phyloP scores from a whole-genome alignment of 2,797 vertebrate genomes.

The Oreochromis mossambicus region DNA sequence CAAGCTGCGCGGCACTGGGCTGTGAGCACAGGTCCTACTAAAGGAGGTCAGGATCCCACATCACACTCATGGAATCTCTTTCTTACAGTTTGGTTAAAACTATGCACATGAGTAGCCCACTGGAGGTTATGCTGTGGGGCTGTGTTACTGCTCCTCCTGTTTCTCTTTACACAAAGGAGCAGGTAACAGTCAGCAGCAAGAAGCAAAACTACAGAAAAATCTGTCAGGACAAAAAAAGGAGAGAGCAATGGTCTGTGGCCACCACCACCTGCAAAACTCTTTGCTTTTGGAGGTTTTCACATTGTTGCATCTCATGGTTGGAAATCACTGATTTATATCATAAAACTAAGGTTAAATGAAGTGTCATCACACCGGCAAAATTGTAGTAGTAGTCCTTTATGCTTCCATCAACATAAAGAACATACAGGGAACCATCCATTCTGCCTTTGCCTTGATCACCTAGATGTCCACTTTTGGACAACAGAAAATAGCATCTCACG shows the following conservation, averaged over 20 bases:
- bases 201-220: neutral
- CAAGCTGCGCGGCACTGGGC: neutral
- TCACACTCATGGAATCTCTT: neutral
- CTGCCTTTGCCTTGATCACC: slow-evolving; percentile 24
- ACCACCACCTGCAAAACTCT: neutral
- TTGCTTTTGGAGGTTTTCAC: neutral
- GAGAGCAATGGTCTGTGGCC: neutral
- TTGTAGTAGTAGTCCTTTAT: neutral
- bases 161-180: neutral
- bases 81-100: neutral
- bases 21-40: neutral
- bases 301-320: accelerated
- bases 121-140: neutral
- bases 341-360: neutral
- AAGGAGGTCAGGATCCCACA: neutral
- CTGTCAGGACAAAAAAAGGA: neutral
- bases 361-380: neutral
- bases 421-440: slow-evolving; percentile 2
- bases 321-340: neutral
- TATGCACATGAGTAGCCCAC: neutral
- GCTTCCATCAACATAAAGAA: slow-evolving; percentile 1
- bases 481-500: slow-evolving; percentile 47
- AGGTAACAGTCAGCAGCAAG: neutral
- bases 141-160: neutral
- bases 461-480: slow-evolving; percentile 42